These are phyloP conservation scores for Iphiclides podalirius DNA, from an alignment of 2,888 invertebrate species.

Conservation along the genomic window DNA sequence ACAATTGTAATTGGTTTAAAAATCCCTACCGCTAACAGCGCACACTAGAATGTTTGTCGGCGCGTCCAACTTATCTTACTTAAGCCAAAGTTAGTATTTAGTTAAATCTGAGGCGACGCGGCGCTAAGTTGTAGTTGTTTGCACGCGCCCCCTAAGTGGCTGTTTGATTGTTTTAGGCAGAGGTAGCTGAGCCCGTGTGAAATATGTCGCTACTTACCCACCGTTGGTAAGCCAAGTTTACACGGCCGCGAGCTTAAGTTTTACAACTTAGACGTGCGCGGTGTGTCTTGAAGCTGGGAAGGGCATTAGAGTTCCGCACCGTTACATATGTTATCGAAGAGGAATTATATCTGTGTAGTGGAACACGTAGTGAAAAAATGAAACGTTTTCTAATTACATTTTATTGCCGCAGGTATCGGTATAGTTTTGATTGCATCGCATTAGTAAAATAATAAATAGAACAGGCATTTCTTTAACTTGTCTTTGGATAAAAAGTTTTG, in stretches of 20 bases:
- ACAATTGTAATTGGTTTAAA: too few relatives aligned
- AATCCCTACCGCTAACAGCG: too few relatives aligned
- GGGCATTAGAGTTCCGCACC: conserved; percentile 2
- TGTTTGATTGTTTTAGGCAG: conserved; percentile 77
- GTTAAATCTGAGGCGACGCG: conserved; percentile 62
- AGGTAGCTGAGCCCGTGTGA: conserved; percentile 70
- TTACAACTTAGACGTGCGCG: conserved; percentile 55
- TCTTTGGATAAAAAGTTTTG: too few relatives aligned
- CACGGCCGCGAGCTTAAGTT: conserved; percentile 55
- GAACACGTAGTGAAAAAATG: too few relatives aligned
- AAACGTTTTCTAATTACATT: too few relatives aligned
- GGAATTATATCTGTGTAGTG: too few relatives aligned
- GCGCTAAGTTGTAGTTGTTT: conserved; percentile 51
- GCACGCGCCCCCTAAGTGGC: conserved; percentile 51
- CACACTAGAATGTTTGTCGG: conserved; percentile 14
- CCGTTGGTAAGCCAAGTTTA: conserved; percentile 68
- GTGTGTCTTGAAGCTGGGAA: conserved; percentile 2
- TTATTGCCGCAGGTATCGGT: too few relatives aligned
- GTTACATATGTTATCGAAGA: too few relatives aligned
- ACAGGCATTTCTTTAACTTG: too few relatives aligned
- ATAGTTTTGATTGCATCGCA: too few relatives aligned
- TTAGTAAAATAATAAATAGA: too few relatives aligned
- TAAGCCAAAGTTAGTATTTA: conserved; percentile 72
- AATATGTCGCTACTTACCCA: conserved; percentile 69
- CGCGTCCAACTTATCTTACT: conserved; percentile 63